Percentiles rank a stretch among this genome's conserved stretches.
These are phyloP conservation scores for Clanis bilineata DNA, from an alignment of 2,888 invertebrate genomes.

Conservation along the genomic window DNA sequence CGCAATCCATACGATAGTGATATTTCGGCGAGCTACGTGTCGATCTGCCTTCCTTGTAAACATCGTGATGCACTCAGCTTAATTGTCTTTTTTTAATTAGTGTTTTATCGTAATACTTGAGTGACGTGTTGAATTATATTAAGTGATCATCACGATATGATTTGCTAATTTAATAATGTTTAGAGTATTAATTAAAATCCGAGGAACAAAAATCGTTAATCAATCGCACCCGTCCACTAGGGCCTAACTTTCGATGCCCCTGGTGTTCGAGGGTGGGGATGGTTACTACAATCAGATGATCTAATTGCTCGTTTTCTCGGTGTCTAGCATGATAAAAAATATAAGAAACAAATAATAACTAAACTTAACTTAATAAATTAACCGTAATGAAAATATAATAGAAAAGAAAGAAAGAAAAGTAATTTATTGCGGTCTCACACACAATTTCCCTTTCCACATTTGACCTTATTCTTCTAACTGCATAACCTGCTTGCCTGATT, in stretches of 20 bases:
- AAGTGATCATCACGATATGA: background rate
- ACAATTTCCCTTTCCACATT: no score
- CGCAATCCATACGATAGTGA: constrained; percentile 61
- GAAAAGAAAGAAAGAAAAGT: no score
- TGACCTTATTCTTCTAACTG: no score
- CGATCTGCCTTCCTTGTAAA: constrained; percentile 64
- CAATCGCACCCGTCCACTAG: background rate
- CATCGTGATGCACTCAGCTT: constrained; percentile 42
- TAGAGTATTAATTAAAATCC: background rate
- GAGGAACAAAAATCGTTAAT: background rate
- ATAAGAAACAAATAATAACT: background rate
- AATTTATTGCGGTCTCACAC: no score
- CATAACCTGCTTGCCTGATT: no score
- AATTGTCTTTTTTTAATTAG: constrained; percentile 12
- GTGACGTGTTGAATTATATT: background rate
- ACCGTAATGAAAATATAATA: no score
- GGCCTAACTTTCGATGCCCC: no score
- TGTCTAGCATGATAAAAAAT: background rate
- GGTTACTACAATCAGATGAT: background rate
- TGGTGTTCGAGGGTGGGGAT: background rate
- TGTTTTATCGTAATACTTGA: background rate
- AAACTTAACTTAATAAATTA: no score
- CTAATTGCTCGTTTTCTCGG: background rate
- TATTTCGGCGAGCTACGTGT: constrained; percentile 71
- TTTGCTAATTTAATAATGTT: background rate